Base-by-base conservation (phyloP, 2,888 invertebrate genomes). In the Drosophila setosimentum region DNA sequence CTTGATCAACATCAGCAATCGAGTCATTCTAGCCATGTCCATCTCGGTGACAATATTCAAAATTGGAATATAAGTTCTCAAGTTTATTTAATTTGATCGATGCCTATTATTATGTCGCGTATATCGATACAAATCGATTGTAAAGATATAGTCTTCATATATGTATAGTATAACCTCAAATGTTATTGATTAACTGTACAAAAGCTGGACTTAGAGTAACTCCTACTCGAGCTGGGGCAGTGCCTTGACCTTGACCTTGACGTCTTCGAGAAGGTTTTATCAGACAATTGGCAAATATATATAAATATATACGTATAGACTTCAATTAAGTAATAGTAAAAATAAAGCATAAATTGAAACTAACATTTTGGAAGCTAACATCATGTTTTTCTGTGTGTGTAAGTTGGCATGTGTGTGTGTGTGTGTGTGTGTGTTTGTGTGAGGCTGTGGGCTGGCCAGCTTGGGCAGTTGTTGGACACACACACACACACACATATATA, bases 401-500 rank as follows among this genome's bases (percentile, higher is more conserved):
- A 37, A 35, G 53, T 29, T 30, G 40, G 49, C 37, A 48, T 54
- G 53, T 32, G 53, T n/a, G 1, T 4, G 49, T 60, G 55, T 55
- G 29, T 49, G 64, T 55, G 37, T 40, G 50, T 51, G 33, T 21
- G 58, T 32, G 50, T 24, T n/a, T n/a, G n/a, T n/a, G 24, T 13
- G 29, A 42, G 58, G 29, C 48, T 57, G 65, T 54, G 59, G 65
- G 63, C 54, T 63, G 68, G 68, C 40, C 76, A 68, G 80, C 73
- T 53, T 85, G 82, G 86, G 72, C 82, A 83, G 83, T 83, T 83
- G 77, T 78, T 83, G 87, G 87, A 78, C 82, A 58, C 40, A 62
- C 65, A 42, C 16, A 35, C 33, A 16, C 54, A 59, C 50, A 35
- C 33, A 13, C 1, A 29, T 6, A 29, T 11, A 33, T 33, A 45